Percentiles rank a stretch among this genome's conserved stretches.
Conservation (phyloP, 2,888 invertebrate genomes). For the Allacma fusca region DNA sequence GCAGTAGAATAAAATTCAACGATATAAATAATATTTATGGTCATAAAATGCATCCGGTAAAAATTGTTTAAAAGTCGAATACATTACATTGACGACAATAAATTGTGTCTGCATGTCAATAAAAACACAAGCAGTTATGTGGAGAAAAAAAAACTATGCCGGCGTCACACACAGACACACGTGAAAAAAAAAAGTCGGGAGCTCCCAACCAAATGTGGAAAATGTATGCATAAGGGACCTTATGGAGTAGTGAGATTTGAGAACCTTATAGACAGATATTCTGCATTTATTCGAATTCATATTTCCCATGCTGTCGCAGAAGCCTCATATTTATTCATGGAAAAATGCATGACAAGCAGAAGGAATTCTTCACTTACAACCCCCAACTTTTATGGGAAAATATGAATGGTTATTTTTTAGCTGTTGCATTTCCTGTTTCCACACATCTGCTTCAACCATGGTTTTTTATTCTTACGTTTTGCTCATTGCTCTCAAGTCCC, state of each 20-base stretch:
- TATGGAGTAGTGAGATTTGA: conserved; percentile 23
- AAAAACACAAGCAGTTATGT: conserved; percentile 36
- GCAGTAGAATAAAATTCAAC: conserved; percentile 20
- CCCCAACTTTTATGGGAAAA: conserved; percentile 52
- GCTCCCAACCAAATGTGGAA: conserved; percentile 39
- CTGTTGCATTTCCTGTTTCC: conserved; percentile 53
- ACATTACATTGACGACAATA: conserved; percentile 43
- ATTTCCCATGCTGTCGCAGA: conserved; percentile 42
- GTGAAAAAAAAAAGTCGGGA: conserved; percentile 37
- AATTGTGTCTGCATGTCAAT: conserved; percentile 42
- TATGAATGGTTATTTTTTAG: conserved; percentile 52
- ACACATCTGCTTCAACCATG: conserved; percentile 48
- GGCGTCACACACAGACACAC: conserved; percentile 33
- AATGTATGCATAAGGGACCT: conserved; percentile 22
- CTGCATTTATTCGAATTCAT: conserved; percentile 40
- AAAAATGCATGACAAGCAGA: conserved; percentile 50
- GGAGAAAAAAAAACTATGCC: conserved; percentile 31
- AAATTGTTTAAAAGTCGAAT: conserved; percentile 41
- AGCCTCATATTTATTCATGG: conserved; percentile 51
- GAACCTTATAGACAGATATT: conserved; percentile 28
- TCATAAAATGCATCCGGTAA: conserved; percentile 41
- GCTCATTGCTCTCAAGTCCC: conserved; percentile 43
- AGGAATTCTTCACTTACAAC: conserved; percentile 46
- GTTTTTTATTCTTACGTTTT: conserved; percentile 47
- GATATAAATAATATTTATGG: conserved; percentile 40